Evolutionary conservation across 2,888 invertebrate species (phyloP).

Genomic region (Chymomyza procnemis): DNA sequence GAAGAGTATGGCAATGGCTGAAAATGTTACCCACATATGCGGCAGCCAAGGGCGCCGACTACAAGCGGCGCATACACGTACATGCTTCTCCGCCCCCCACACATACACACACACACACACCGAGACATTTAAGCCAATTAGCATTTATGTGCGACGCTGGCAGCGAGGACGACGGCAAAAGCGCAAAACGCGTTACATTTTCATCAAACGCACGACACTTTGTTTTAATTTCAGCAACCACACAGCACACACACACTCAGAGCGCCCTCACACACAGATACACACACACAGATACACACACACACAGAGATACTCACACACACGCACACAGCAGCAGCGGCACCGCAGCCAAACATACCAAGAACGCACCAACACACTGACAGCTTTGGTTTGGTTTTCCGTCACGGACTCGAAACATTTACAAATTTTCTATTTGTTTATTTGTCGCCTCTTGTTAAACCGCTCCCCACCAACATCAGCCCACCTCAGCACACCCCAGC

Average conservation of each 20-base stretch:
- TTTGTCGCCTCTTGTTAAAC: conserved; percentile 30
- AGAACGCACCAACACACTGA: conserved; percentile 35
- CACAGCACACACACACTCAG: conserved; percentile 42
- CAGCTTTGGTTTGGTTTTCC: conserved; percentile 64
- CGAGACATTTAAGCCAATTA: conserved; percentile 72
- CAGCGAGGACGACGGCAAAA: conserved; percentile 17
- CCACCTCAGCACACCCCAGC: too few species aligned
- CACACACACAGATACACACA: conserved; percentile 11
- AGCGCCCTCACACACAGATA: not conserved
- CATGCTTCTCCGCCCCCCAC: too few species aligned
- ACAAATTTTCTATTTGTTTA: conserved; percentile 64
- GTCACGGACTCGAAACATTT: conserved; percentile 60
- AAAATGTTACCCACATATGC: not conserved
- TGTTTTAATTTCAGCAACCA: conserved; percentile 70
- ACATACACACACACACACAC: conserved; percentile 20
- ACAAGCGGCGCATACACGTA: conserved; percentile 10
- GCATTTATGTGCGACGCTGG: conserved; percentile 60
- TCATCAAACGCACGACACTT: conserved; percentile 74
- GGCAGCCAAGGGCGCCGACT: not conserved
- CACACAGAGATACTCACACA: not conserved
- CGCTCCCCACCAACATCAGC: not conserved
- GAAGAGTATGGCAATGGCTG: not conserved
- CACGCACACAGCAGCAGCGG: conserved; percentile 10
- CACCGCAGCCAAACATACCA: conserved; percentile 13
- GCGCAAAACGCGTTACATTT: conserved; percentile 68